Evolutionary conservation across 2,113 vertebrate genomes (phyloP).

Genomic region (Syrrhaptes paradoxus): DNA sequence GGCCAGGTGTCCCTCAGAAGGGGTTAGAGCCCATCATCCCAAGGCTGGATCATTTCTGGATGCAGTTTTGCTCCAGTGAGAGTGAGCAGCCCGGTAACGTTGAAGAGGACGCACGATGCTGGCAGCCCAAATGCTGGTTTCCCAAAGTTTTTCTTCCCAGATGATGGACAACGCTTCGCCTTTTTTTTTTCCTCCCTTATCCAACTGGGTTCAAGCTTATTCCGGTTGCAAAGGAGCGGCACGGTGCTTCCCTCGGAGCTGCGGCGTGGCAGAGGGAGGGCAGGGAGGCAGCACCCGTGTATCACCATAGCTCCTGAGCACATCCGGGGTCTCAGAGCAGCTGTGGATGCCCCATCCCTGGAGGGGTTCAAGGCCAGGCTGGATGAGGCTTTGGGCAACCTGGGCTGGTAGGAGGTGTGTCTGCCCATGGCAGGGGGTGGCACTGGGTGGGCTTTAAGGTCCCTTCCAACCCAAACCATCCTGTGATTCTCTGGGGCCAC

Average conservation of each 20-base stretch:
- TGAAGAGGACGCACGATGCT: fast-evolving
- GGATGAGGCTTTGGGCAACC: no score
- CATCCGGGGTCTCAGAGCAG: not conserved
- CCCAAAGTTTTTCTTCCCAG: not conserved
- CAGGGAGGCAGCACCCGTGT: not conserved
- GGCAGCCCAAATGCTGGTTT: not conserved
- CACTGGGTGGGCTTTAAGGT: no score
- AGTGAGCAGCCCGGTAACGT: fast-evolving
- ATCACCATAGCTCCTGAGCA: not conserved
- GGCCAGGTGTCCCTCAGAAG: not conserved
- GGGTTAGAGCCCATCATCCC: not conserved
- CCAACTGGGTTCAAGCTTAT: not conserved
- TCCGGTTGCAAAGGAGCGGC: not conserved
- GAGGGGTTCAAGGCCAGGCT: no score
- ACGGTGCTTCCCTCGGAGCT: not conserved
- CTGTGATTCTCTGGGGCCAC: no score
- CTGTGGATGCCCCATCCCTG: no score
- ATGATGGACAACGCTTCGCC: not conserved
- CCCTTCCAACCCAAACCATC: no score
- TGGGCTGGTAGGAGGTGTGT: no score
- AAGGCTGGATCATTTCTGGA: fast-evolving
- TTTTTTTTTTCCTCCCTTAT: not conserved
- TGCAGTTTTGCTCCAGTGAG: fast-evolving
- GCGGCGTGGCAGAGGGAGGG: not conserved
- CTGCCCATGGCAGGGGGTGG: no score